Evolutionary conservation across 2,888 invertebrate species (phyloP).

Genomic region (Netelia melanura): DNA sequence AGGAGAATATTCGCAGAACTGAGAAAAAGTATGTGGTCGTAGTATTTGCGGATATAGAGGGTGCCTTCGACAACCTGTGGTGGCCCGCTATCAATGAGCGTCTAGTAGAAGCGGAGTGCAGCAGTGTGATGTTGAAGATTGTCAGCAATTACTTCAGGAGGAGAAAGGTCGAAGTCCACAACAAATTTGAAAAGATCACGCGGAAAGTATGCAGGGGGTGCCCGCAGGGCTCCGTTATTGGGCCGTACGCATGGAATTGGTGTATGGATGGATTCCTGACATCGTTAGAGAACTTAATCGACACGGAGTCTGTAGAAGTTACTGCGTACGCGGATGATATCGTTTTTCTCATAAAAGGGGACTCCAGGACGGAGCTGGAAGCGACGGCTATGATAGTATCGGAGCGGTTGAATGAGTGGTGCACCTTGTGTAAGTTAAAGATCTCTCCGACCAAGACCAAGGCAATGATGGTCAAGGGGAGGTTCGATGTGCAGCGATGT

Average conservation of each 20-base stretch:
- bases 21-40: conserved; percentile 72
- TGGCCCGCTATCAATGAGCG: conserved; percentile 74
- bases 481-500: not conserved
- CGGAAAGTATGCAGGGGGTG: conserved; percentile 59
- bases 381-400: not conserved
- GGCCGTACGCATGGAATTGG: conserved; percentile 68
- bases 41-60: conserved; percentile 75
- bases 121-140: not conserved
- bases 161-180: conserved; percentile 10
- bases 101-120: conserved; percentile 48
- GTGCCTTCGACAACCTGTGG: conserved; percentile 79
- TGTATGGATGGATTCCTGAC: conserved; percentile 61
- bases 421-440: conserved; percentile 27
- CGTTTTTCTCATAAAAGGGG: conserved; percentile 27
- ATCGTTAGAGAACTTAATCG: not conserved
- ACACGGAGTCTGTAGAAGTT: not conserved
- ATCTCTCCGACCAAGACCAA: conserved; percentile 27
- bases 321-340: conserved; percentile 58
- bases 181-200: not conserved
- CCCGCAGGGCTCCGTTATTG: conserved; percentile 72
- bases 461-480: conserved; percentile 47
- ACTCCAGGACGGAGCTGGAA: conserved; percentile 36
- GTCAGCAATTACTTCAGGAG: conserved; percentile 38
- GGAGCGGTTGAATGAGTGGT: conserved; percentile 30
- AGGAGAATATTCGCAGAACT: not conserved